A percentile compares a stretch with the other conserved stretches of the same genome.
These are phyloP conservation scores for Caenorhabditis becei DNA, from an alignment of 2,888 invertebrate genomes.

Conservation along the genomic window DNA sequence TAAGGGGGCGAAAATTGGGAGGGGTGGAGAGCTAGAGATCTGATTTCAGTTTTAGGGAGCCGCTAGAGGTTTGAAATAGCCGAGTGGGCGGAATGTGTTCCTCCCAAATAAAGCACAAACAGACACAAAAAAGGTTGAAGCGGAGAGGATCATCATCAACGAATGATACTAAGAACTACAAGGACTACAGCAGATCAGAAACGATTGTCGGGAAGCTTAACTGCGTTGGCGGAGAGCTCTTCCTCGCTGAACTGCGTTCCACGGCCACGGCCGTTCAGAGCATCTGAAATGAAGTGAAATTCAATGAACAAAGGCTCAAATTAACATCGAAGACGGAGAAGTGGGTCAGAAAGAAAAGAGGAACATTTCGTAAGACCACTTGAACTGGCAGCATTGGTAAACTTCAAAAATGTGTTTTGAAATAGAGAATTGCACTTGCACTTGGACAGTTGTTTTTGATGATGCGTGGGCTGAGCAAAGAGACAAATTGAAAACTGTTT, in stretches of 20 bases:
- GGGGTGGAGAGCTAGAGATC: conserved; percentile 26
- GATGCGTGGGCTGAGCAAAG: too few relatives aligned
- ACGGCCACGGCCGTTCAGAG: conserved; percentile 46
- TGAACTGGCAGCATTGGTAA: too few relatives aligned
- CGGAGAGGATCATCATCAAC: conserved; percentile 21
- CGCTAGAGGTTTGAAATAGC: background rate
- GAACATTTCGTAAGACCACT: too few relatives aligned
- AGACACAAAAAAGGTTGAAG: background rate
- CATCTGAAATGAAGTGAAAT: conserved; percentile 25
- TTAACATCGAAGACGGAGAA: too few relatives aligned
- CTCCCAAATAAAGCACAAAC: conserved; percentile 11
- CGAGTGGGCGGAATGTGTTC: conserved; percentile 6
- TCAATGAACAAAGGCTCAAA: too few relatives aligned
- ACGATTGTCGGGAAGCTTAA: conserved; percentile 61
- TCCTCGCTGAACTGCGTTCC: conserved; percentile 61
- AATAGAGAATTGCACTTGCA: too few relatives aligned
- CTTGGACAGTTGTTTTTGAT: too few relatives aligned
- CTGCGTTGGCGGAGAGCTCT: conserved; percentile 54
- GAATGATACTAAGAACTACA: background rate
- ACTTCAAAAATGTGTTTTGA: too few relatives aligned
- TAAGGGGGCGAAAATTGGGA: conserved; percentile 3
- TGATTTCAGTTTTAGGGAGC: conserved; percentile 24
- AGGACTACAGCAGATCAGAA: conserved; percentile 41
- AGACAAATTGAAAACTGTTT: too few relatives aligned
- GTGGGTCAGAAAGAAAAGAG: too few relatives aligned